Conservation (phyloP, 2,113 vertebrate genomes). For the Tachuris rubrigastra region DNA sequence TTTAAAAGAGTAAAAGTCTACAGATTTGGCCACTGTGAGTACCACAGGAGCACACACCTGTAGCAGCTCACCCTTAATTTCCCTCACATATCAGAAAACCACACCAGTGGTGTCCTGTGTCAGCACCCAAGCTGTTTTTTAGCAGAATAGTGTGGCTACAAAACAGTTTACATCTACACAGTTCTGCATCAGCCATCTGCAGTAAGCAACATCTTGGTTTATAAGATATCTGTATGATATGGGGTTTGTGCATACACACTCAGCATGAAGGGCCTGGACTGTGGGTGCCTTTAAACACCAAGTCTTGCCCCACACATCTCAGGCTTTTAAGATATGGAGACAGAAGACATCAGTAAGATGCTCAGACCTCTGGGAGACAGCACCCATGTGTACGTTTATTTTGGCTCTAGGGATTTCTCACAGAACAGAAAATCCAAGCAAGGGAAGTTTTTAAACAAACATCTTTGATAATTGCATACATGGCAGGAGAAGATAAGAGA, state of each 20-base stretch:
- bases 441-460: slow-evolving; percentile 38
- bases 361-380: not conserved
- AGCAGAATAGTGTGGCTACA: not conserved
- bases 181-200: not conserved
- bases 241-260: not conserved
- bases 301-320: not conserved
- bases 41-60: too few species aligned
- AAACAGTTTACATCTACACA: not conserved
- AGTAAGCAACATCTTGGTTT: not conserved
- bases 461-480: slow-evolving; percentile 1
- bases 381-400: accelerated
- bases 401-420: not conserved
- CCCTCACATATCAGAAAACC: not conserved
- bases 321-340: not conserved
- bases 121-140: not conserved
- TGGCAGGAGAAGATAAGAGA: slow-evolving; percentile 18
- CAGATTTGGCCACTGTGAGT: accelerated
- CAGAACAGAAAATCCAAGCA: not conserved
- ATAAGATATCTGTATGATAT: too few species aligned
- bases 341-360: not conserved
- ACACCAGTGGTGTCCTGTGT: too few species aligned
- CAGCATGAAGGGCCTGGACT: not conserved
- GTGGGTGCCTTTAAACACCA: not conserved
- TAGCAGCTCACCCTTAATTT: not conserved
- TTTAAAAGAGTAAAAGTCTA: not conserved